A percentile compares a stretch with the other conserved stretches of the same genome.
Evolutionary conservation across 2,888 invertebrate species (phyloP).

Genomic region (Tenthredo livida): DNA sequence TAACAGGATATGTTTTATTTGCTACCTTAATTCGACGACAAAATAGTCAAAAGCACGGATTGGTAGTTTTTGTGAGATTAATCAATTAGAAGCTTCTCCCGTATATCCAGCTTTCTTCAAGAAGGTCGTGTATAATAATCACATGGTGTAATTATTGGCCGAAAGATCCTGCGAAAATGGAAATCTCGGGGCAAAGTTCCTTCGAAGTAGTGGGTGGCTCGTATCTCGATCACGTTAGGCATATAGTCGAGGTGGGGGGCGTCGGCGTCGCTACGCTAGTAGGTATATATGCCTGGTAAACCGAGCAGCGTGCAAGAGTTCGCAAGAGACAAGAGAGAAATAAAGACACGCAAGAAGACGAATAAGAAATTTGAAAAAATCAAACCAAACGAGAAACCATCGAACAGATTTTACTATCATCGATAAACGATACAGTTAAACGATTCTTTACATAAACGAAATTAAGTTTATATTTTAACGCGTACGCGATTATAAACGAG

Average conservation of each 20-base stretch:
- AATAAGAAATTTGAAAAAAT: conserved; percentile 57
- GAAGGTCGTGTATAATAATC: neutral
- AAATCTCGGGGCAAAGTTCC: conserved; percentile 54
- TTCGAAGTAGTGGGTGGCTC: conserved; percentile 51
- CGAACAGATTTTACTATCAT: neutral
- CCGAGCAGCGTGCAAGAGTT: conserved; percentile 74
- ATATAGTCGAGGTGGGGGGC: conserved; percentile 56
- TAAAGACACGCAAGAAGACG: conserved; percentile 31
- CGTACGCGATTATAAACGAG: neutral
- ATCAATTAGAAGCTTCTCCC: neutral
- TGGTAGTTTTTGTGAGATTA: neutral
- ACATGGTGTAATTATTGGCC: neutral
- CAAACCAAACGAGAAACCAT: conserved; percentile 18
- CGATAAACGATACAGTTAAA: neutral
- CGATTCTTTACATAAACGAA: neutral
- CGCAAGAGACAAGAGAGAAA: conserved; percentile 73
- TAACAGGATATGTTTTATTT: neutral
- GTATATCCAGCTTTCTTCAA: no score
- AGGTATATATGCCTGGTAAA: conserved; percentile 74
- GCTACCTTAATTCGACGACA: neutral
- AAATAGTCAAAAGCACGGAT: neutral
- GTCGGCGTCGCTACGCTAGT: conserved; percentile 66
- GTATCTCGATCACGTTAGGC: conserved; percentile 39
- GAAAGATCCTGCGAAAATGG: neutral
- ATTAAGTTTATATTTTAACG: neutral